Evolutionary conservation across 2,797 vertebrate species (phyloP), one percentile per base, ranked within the genome.

Genomic region (Gallirallus australis): DNA sequence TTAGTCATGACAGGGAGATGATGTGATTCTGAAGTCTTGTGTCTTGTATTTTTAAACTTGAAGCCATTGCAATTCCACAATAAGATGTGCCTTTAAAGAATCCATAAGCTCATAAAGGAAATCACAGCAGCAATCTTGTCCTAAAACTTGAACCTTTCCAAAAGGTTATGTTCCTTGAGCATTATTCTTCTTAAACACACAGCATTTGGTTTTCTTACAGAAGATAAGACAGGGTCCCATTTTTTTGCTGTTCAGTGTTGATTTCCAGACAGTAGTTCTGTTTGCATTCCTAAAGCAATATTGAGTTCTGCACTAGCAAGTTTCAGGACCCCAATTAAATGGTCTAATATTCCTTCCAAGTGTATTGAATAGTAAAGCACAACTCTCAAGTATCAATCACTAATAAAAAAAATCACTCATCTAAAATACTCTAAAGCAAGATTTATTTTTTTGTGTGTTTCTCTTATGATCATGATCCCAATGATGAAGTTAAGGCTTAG

Each of bases 1-100:
- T 70, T 0, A 3, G 57, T 83, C 69, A 68, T 86, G 87, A 80
- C 75, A 80, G 53, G 28, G 33, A 68, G 69, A 68, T 6, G 47
- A 80, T 89, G 80, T 69, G 91, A 89, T 93, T 54, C 28, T 83
- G 50, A 80, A 72, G 37, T 31, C 81, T 53, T 88, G n/a, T 50
- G 48, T 60, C 72, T 64, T 56, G 6, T 90, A 86, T 84, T 93
- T 95, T 95, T 95, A 89, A 91, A 50, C 48, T 80, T 87, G 14
- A 31, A 19, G 25, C n/a, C 78, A 23, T 37, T 84, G 89, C 73
- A 69, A 21, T 69, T 87, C 33, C 35, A 64, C 69, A 87, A 53
- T 56, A 80, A 20, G 28, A 16, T 24, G 79, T 45, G 59, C 63
- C 78, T 86, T 91, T 83, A 47, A 78, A 83, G 65, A 65, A 28